phyloP scores from a whole-genome alignment of 2,888 invertebrate species.

The Ophraella communa region DNA sequence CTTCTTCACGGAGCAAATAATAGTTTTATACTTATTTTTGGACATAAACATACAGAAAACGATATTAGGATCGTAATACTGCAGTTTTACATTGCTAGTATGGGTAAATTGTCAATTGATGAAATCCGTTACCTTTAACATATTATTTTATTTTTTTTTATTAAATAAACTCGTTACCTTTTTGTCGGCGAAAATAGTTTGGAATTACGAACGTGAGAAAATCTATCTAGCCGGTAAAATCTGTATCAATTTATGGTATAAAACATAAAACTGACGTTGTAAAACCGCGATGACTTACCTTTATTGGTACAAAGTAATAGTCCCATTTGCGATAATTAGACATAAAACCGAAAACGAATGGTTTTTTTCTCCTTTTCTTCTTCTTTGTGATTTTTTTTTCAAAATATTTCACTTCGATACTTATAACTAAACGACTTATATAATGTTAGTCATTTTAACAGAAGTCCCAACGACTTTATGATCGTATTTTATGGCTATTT shows the following conservation, averaged over 20 bases:
- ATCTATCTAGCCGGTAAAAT: background rate
- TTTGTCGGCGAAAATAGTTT: background rate
- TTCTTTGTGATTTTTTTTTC: too few relatives aligned
- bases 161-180: background rate
- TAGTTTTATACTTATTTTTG: too few relatives aligned
- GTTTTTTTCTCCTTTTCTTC: background rate
- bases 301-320: conserved; percentile 18
- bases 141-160: too few relatives aligned
- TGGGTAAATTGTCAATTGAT: too few relatives aligned
- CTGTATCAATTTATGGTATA: conserved; percentile 12
- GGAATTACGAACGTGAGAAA: conserved; percentile 3
- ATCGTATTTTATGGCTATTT: conserved; percentile 18
- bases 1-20: too few relatives aligned
- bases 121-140: too few relatives aligned
- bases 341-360: conserved; percentile 12
- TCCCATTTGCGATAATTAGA: conserved; percentile 23
- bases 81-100: too few relatives aligned
- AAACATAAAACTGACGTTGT: conserved; percentile 17
- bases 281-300: conserved; percentile 14
- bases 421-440: conserved; percentile 3
- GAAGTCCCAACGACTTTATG: conserved; percentile 19
- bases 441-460: conserved; percentile 13
- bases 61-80: too few relatives aligned
- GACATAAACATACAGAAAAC: too few relatives aligned
- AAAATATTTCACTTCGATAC: conserved; percentile 11